phyloP scores from a whole-genome alignment of 2,888 invertebrate genomes.

The Encarsia formosa region DNA sequence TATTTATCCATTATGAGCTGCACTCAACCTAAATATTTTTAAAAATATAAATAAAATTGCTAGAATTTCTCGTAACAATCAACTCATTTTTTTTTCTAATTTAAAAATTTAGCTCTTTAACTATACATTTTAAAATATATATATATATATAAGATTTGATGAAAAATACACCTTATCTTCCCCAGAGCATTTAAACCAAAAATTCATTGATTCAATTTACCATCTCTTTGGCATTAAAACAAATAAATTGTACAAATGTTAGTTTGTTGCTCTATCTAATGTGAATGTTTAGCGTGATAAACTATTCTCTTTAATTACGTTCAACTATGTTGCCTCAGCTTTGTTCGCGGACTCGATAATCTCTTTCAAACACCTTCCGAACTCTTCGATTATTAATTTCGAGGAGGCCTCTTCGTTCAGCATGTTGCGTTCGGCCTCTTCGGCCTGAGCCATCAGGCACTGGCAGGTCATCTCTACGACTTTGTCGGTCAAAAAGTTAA shows the following conservation, averaged over 20 bases:
- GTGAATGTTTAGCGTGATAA: too few relatives aligned
- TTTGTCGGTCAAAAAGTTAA: conserved; percentile 88
- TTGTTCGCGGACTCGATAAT: conserved; percentile 74
- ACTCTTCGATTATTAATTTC: conserved; percentile 84
- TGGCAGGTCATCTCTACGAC: conserved; percentile 95
- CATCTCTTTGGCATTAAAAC: conserved; percentile 25
- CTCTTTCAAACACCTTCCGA: conserved; percentile 89
- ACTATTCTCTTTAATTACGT: too few relatives aligned
- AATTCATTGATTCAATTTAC: conserved; percentile 22
- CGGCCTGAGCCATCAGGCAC: conserved; percentile 91
- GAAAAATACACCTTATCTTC: conserved; percentile 19
- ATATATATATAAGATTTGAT: too few relatives aligned
- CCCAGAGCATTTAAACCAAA: too few relatives aligned
- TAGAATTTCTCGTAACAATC: too few relatives aligned
- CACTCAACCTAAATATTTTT: too few relatives aligned
- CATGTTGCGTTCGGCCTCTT: conserved; percentile 67
- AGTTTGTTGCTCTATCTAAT: not conserved
- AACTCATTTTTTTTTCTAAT: too few relatives aligned
- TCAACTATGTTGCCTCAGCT: conserved; percentile 51
- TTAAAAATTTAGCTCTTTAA: too few relatives aligned
- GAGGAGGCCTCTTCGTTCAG: conserved; percentile 61
- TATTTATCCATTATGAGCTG: too few relatives aligned
- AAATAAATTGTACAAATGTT: conserved; percentile 15
- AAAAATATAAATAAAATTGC: too few relatives aligned
- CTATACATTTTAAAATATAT: too few relatives aligned